Evolutionary conservation across 1,140 invertebrate species (phyloP), one percentile per base, ranked within the genome.

Genomic region (Drosophila nigromelanica): DNA sequence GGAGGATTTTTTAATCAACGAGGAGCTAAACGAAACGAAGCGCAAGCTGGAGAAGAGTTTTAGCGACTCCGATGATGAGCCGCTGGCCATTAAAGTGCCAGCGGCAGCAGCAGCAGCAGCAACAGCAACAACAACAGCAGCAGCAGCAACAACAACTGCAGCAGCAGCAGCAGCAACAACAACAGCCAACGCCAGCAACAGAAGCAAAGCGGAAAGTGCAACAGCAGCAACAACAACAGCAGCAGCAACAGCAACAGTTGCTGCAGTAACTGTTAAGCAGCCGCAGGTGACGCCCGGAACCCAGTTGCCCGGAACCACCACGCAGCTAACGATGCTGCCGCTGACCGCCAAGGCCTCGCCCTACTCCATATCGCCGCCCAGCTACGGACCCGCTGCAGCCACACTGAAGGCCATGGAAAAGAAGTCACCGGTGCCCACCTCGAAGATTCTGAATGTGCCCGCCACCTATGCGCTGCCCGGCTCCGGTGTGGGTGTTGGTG

Each of bases 1-100:
- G 78, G 83, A 87, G 60, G 79, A 92, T 63, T 91, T 91, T 90
- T 68, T 91, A 45, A 83, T 90, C 48, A 86, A 81, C 63, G 78
- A 89, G 75, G 90, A 91, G 50, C 73, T 90, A 37, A 91, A 91
- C 68, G 90, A 91, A 75, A 91, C 89, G 18, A 92, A 92, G 64
- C 86, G 91, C 10, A 92, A 93, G 76, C 71, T 91, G 21, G 91
- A 92, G 52, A 91, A 91, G 75, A 93, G 89, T 73, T 94, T 94
- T 54, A 94, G 93, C 78, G 94, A 94, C 80, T 94, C 94, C 12
- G 94, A 94, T 81, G 94, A 94, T 75, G 94, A 94, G 78, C 93
- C 93, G 18, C 67, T 94, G 50, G 93, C 93, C 39, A 90, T 90
- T 12, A 94, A 94, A 80, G 79, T 93, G 63, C 91, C 87, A n/a